phyloP scores from a whole-genome alignment of 2,797 vertebrate genomes.

The Jordanella pulchra region DNA sequence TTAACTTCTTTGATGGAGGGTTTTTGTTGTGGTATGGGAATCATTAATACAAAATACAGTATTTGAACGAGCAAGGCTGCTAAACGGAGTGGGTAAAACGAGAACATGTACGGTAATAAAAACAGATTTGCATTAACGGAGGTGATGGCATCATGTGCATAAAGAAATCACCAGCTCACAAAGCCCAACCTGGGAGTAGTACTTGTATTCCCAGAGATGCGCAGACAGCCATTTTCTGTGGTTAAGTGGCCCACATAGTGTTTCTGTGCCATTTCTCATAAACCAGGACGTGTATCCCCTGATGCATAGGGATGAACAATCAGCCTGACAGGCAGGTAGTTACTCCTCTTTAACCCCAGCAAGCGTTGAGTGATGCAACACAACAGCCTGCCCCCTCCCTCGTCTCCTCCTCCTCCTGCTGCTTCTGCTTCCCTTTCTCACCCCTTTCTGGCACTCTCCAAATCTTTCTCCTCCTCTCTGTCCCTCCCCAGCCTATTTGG shows the following conservation, averaged over 20 bases:
- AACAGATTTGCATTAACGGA: slow-evolving; percentile 13
- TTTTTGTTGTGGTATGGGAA: slow-evolving; percentile 31
- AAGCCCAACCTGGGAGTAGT: slow-evolving; percentile 26
- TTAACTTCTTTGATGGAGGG: slow-evolving; percentile 25
- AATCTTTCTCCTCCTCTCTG: slow-evolving; percentile 21
- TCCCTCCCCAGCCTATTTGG: slow-evolving; percentile 23
- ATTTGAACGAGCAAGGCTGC: slow-evolving; percentile 27
- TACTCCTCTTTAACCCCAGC: slow-evolving; percentile 80
- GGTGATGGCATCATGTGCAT: slow-evolving; percentile 39
- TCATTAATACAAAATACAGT: slow-evolving; percentile 55
- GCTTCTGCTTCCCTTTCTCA: slow-evolving; percentile 1
- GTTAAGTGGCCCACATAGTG: slow-evolving; percentile 66
- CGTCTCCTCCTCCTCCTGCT: neutral
- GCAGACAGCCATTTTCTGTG: slow-evolving; percentile 63
- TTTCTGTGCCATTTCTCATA: slow-evolving; percentile 66
- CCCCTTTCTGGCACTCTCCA: slow-evolving; percentile 17
- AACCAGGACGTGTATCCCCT: slow-evolving; percentile 70
- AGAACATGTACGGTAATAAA: slow-evolving; percentile 24
- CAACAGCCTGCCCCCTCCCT: slow-evolving; percentile 51
- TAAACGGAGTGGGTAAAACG: slow-evolving; percentile 22
- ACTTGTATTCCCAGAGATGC: slow-evolving; percentile 40
- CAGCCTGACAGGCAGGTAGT: slow-evolving; percentile 80
- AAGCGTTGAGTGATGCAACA: slow-evolving; percentile 71
- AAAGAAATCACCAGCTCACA: slow-evolving; percentile 24
- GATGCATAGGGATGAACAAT: slow-evolving; percentile 78